Evolutionary conservation across 1,140 invertebrate species (phyloP), one percentile per base, ranked within the genome.

Genomic region (Caerostris darwini): DNA sequence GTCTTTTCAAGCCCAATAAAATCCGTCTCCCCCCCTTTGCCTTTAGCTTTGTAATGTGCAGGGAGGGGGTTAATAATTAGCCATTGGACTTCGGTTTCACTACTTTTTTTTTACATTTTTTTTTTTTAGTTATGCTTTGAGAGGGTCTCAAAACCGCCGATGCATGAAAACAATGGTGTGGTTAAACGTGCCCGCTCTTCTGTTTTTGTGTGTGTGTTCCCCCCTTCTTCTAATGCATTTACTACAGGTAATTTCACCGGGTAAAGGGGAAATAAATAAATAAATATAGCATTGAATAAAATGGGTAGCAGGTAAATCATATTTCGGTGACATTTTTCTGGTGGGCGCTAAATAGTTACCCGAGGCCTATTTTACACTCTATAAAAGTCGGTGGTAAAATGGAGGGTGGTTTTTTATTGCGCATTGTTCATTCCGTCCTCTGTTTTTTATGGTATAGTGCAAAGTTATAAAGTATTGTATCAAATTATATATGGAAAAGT

Each of bases 101-200:
- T 87, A 34, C 50, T 81, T 59, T 56, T 53, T 67, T 69, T 88
- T 53, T 90, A 12, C 71, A 14, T 56, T 81, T 12, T 17, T 10
- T 12, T 17, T 17, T 56, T 3, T 34, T 10, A 7, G 3, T 7
- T 61, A 61, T 19, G 50, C n/a, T 17, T 10, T n/a, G n/a, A 56
- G 14, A 67, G 61, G 89, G 56, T 90, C 69, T 7, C 71, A 58
- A 90, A 19, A 12, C 71, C 50, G 71, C 56, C 61, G 64, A 53
- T 69, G 89, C 89, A 57, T 90, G 89, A 90, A 90, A 90, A 90
- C 89, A 90, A 90, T 90, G 71, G 89, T 14, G 7, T 59, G 69
- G 69, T 81, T 90, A 34, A 69, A 58, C 53, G 54, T 89, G 89
- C 89, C 56, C 7, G 34, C 50, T 81, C 61, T 77, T 77, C 71